phyloP scores from a whole-genome alignment of 2,113 vertebrate species.

The Corythaeola cristata region DNA sequence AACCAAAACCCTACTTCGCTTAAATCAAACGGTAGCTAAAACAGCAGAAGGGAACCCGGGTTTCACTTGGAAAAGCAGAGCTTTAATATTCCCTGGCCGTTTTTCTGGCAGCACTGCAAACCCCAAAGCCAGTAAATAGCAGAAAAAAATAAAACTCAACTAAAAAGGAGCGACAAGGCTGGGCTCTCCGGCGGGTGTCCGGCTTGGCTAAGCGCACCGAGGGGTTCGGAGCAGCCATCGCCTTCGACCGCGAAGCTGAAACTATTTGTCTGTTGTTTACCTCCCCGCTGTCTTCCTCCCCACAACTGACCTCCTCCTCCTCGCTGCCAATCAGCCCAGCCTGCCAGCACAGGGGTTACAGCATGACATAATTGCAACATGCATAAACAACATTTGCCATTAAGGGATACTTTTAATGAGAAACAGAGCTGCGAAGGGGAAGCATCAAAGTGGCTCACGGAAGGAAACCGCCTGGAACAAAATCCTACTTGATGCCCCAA shows the following conservation, averaged over 20 bases:
- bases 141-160: neutral
- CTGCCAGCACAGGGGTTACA: conserved; percentile 68
- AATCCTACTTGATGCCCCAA: conserved; percentile 87
- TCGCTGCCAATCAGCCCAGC: conserved; percentile 31
- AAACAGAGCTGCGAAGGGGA: conserved; percentile 81
- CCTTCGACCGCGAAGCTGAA: neutral
- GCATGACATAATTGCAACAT: conserved; percentile 79
- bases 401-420: conserved; percentile 83
- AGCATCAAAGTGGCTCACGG: conserved; percentile 84
- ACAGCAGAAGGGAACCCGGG: neutral
- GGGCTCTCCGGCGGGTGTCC: neutral
- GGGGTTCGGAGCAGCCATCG: neutral
- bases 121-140: neutral
- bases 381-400: conserved; percentile 82
- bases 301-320: conserved; percentile 22
- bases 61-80: neutral
- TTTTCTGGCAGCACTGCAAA: neutral
- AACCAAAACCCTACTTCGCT: neutral
- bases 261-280: neutral
- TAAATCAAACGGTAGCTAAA: neutral
- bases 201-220: neutral
- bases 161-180: neutral
- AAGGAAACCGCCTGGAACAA: conserved; percentile 85
- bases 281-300: neutral
- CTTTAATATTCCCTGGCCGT: neutral